phyloP scores from a whole-genome alignment of 2,113 vertebrate genomes.

The Siphamia tubifer region DNA sequence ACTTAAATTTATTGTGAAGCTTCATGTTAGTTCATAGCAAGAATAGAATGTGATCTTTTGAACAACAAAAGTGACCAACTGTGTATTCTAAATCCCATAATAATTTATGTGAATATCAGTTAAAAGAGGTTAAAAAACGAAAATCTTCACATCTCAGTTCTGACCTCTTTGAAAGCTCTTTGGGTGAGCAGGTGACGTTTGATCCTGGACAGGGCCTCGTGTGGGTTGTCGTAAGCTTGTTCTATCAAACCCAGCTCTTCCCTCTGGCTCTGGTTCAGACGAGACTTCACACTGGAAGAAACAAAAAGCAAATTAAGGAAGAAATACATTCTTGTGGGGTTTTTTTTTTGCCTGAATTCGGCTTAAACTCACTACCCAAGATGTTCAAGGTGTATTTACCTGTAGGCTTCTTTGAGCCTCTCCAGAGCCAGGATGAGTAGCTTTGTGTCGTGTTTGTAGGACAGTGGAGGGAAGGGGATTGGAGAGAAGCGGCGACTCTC shows the following conservation, averaged over 20 bases:
- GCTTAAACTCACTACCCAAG: neutral
- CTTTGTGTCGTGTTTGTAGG: constrained; percentile 99
- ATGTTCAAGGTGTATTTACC: constrained; percentile 72
- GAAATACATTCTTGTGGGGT: neutral
- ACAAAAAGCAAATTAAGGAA: neutral
- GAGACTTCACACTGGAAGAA: constrained; percentile 90
- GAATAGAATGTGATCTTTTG: too few species aligned
- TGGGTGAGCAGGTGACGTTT: constrained; percentile 98
- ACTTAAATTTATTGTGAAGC: neutral
- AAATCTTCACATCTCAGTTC: neutral
- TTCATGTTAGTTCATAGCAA: neutral
- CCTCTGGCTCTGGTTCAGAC: constrained; percentile 97
- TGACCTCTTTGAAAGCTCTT: constrained; percentile 98
- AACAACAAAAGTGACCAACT: too few species aligned
- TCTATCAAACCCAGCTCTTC: constrained; percentile 97
- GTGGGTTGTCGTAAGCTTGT: constrained; percentile 98
- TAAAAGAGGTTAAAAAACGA: too few species aligned
- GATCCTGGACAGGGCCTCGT: constrained; percentile 97
- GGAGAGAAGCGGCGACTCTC: constrained; percentile 98
- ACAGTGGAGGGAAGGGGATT: constrained; percentile 95
- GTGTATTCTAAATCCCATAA: neutral
- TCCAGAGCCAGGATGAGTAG: constrained; percentile 96
- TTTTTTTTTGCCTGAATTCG: neutral
- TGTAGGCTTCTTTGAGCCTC: constrained; percentile 98
- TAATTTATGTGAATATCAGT: neutral